Conservation (phyloP, 2,888 invertebrate species). For the Ctenicera cuprea region DNA sequence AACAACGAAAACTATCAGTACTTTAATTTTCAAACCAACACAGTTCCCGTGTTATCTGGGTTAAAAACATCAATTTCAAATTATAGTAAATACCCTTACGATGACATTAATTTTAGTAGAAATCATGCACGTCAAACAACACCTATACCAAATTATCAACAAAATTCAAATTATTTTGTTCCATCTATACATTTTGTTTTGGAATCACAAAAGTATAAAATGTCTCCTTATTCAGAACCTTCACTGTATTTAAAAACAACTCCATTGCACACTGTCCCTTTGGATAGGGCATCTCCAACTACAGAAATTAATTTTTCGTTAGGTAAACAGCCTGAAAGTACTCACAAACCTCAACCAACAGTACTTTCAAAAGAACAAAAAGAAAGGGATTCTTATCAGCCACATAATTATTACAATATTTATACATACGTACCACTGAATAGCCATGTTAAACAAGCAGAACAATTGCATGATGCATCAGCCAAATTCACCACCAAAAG, state of each 20-base stretch:
- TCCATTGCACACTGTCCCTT: background rate
- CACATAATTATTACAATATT: slow-evolving; percentile 3
- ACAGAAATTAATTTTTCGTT: background rate
- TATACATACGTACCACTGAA: background rate
- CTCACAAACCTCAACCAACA: background rate
- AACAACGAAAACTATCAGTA: slow-evolving; percentile 3
- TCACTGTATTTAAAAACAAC: background rate
- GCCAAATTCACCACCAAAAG: background rate
- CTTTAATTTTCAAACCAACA: slow-evolving; percentile 5
- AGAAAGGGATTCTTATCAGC: background rate
- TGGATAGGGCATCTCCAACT: background rate
- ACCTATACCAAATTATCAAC: background rate
- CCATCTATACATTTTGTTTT: slow-evolving; percentile 13
- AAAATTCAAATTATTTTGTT: slow-evolving; percentile 15
- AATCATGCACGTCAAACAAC: background rate
- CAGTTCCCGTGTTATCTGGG: background rate
- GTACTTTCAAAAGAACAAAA: background rate
- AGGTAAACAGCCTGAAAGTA: background rate
- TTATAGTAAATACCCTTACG: slow-evolving; percentile 4
- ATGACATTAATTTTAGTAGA: background rate
- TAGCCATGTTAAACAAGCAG: background rate
- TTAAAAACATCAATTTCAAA: background rate
- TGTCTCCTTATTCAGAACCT: background rate
- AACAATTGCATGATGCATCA: background rate
- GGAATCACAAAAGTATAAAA: background rate